phyloP scores from a whole-genome alignment of 2,888 invertebrate species.

The Anaspis maculata region DNA sequence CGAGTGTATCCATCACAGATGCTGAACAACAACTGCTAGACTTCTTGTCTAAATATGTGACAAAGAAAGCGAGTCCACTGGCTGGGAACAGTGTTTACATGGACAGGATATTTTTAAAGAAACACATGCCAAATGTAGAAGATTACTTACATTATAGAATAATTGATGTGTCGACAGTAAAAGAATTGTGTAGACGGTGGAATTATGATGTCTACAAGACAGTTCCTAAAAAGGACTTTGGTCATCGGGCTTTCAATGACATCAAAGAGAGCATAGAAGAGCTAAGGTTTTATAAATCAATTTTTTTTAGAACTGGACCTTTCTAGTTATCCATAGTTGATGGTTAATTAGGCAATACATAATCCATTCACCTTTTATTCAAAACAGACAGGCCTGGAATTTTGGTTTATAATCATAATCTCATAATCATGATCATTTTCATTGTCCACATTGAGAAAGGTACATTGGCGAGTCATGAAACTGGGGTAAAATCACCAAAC shows the following conservation, averaged over 20 bases:
- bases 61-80: constrained; percentile 58
- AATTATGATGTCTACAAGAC: constrained; percentile 50
- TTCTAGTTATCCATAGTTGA: too few relatives aligned
- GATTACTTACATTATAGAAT: constrained; percentile 83
- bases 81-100: constrained; percentile 85
- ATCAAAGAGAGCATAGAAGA: constrained; percentile 81
- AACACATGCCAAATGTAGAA: constrained; percentile 74
- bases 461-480: too few relatives aligned
- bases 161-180: constrained; percentile 86
- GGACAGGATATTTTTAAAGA: constrained; percentile 74
- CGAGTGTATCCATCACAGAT: constrained; percentile 52
- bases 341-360: background rate
- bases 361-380: too few relatives aligned
- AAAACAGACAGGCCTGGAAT: too few relatives aligned
- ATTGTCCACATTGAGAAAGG: too few relatives aligned
- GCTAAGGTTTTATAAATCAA: constrained; percentile 65
- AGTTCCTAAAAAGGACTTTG: constrained; percentile 55
- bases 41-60: constrained; percentile 57
- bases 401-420: too few relatives aligned
- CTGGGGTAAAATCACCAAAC: too few relatives aligned
- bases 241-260: constrained; percentile 72
- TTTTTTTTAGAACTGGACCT: background rate
- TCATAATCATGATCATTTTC: too few relatives aligned
- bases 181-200: constrained; percentile 79
- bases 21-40: constrained; percentile 66